These are phyloP conservation scores for Zootoca vivipara DNA, from an alignment of 2,113 vertebrate species.

Conservation along the genomic window DNA sequence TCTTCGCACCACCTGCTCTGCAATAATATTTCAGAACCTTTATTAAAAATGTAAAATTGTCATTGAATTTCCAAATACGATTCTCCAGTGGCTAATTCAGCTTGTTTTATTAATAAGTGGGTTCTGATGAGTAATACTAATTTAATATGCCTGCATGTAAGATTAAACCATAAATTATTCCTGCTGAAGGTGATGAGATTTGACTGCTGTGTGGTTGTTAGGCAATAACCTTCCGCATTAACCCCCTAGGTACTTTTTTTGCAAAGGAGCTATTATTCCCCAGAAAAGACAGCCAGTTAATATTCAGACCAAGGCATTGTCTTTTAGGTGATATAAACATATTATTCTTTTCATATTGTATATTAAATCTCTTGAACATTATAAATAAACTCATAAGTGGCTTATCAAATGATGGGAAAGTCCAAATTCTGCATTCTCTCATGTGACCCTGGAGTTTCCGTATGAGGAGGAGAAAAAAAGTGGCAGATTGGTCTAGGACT, in stretches of 20 bases:
- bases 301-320: slow-evolving; percentile 17
- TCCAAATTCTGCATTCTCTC: neutral
- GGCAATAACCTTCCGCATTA: slow-evolving; percentile 68
- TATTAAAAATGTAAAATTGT: slow-evolving; percentile 89
- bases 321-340: slow-evolving; percentile 9
- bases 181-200: slow-evolving; percentile 77
- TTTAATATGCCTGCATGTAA: slow-evolving; percentile 81
- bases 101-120: slow-evolving; percentile 86
- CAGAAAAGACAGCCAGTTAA: slow-evolving; percentile 25
- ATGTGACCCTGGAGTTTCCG: slow-evolving; percentile 13
- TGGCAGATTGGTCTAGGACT: neutral
- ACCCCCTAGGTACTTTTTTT: slow-evolving; percentile 43
- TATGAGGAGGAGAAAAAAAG: neutral
- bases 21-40: slow-evolving; percentile 81
- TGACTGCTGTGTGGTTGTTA: slow-evolving; percentile 62
- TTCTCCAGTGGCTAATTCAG: slow-evolving; percentile 82
- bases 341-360: neutral
- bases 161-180: slow-evolving; percentile 88
- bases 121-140: slow-evolving; percentile 85
- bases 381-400: neutral
- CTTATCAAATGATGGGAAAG: neutral
- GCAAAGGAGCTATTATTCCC: slow-evolving; percentile 30
- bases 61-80: slow-evolving; percentile 85
- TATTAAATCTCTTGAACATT: neutral
- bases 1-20: slow-evolving; percentile 74